Conservation (phyloP, 2,797 vertebrate genomes). For the Erethizon dorsatum region DNA sequence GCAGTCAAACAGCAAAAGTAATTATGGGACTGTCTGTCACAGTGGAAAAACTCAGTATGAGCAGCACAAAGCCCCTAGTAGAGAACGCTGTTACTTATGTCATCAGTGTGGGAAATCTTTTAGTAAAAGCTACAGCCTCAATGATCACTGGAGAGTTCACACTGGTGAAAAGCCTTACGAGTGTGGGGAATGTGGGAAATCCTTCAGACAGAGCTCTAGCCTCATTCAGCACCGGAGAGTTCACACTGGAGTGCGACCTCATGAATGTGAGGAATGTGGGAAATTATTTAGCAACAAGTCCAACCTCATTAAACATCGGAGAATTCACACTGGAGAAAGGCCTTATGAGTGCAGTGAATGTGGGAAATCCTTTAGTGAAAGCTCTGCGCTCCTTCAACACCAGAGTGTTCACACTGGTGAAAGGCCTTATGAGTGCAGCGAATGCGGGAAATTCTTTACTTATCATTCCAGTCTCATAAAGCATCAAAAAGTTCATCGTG, state of each 20-base stretch:
- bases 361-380: conserved; percentile 78
- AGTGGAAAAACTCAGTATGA: background rate
- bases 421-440: conserved; percentile 76
- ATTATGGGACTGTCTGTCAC: background rate
- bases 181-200: conserved; percentile 56
- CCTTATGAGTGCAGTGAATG: conserved; percentile 77
- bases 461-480: conserved; percentile 84
- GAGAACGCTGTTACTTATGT: background rate
- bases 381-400: conserved; percentile 80
- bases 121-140: conserved; percentile 69
- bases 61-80: background rate
- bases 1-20: background rate
- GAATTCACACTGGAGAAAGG: conserved; percentile 70
- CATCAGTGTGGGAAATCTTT: conserved; percentile 67
- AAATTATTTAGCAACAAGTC: conserved; percentile 79
- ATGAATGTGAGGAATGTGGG: conserved; percentile 72
- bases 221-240: conserved; percentile 77
- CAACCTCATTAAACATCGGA: conserved; percentile 76
- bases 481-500: conserved; percentile 84
- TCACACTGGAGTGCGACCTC: conserved; percentile 71
- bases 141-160: conserved; percentile 62
- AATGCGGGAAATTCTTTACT: conserved; percentile 85
- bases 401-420: conserved; percentile 77
- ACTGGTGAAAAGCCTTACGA: conserved; percentile 60
- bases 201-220: conserved; percentile 74